Percentiles rank a stretch among this genome's conserved stretches.
phyloP scores from a whole-genome alignment of 2,888 invertebrate species.

The Diaphora mendica region DNA sequence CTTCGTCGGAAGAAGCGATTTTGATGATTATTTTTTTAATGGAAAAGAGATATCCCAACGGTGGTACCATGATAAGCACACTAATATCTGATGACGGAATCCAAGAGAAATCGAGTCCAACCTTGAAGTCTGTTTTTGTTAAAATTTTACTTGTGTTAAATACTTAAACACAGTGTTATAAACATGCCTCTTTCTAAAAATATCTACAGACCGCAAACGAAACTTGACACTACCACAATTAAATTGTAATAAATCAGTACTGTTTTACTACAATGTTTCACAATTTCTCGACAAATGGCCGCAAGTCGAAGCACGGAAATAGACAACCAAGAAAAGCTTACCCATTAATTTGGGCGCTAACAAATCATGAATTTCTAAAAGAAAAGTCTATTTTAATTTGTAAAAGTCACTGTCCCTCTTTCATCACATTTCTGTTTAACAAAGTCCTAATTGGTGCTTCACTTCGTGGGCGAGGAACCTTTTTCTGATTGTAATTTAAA shows the following conservation, averaged over 20 bases:
- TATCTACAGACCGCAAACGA: neutral
- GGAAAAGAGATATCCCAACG: no score
- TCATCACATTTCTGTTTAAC: neutral
- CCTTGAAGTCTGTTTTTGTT: no score
- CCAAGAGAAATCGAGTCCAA: no score
- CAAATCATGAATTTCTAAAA: neutral
- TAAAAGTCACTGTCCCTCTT: neutral
- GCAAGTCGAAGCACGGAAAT: neutral
- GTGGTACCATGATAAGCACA: no score
- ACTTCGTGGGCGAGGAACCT: neutral
- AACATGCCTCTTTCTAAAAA: neutral
- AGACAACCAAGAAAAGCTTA: neutral
- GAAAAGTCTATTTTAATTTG: neutral
- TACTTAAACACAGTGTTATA: no score
- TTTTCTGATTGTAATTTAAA: neutral
- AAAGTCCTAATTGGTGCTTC: neutral
- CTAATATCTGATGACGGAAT: no score
- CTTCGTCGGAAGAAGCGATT: no score
- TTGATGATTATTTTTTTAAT: no score
- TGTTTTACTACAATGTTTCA: neutral
- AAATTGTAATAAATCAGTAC: neutral
- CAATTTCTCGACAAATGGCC: neutral
- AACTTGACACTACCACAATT: neutral
- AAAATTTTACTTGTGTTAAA: no score
- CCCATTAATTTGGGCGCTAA: neutral